Percentiles rank a stretch among this genome's conserved stretches.
Evolutionary conservation across 1,140 invertebrate species (phyloP).

Genomic region (Penaeus chinensis): DNA sequence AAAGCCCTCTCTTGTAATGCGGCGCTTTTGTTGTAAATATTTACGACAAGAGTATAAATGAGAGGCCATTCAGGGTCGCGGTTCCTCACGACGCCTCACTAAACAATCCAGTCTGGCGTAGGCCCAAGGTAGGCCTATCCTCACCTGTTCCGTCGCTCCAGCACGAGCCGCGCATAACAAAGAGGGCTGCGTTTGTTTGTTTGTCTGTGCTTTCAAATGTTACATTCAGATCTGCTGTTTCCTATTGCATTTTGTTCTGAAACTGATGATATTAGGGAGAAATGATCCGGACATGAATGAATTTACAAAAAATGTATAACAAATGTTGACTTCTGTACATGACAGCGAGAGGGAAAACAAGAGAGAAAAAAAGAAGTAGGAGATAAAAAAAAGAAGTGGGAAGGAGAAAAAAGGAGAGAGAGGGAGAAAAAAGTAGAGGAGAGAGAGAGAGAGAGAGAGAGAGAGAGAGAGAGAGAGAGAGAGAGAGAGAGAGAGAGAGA

Average conservation of each 20-base stretch:
- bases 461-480: background rate
- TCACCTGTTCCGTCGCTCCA: background rate
- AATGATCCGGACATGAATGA: background rate
- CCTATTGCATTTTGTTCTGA: background rate
- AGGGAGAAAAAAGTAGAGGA: background rate
- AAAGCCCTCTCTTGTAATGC: too few species aligned
- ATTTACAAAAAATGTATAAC: background rate
- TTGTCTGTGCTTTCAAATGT: too few species aligned
- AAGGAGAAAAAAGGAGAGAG: background rate
- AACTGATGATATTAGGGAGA: too few species aligned
- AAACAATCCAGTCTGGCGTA: too few species aligned
- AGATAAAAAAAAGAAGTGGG: background rate
- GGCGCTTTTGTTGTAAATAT: too few species aligned
- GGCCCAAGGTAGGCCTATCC: too few species aligned
- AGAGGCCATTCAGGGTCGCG: too few species aligned
- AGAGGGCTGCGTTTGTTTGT: too few species aligned
- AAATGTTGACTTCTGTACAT: background rate
- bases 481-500: background rate
- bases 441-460: too few species aligned
- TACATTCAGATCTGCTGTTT: background rate
- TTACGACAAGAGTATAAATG: too few species aligned
- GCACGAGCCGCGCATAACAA: background rate
- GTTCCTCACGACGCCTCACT: too few species aligned
- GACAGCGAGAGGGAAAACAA: background rate
- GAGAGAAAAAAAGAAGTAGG: conserved; percentile 11